These are phyloP conservation scores for Cebus imitator DNA, from an alignment of 2,113 vertebrate species.

Conservation along the genomic window DNA sequence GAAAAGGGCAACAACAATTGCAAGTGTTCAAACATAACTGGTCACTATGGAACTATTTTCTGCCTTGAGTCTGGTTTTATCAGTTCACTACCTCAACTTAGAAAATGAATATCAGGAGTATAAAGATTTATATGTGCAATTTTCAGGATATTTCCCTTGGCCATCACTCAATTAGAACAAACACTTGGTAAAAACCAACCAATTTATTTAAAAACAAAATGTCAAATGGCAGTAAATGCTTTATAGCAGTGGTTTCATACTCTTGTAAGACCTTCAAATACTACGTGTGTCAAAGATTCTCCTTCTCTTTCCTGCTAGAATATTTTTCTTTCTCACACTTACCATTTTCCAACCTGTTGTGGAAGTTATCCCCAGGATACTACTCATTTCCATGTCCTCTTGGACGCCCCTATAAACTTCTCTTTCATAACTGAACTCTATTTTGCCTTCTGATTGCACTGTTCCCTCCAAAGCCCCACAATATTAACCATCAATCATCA, in stretches of 20 bases:
- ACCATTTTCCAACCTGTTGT: neutral
- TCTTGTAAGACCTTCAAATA: neutral
- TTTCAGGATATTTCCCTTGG: conserved; percentile 54
- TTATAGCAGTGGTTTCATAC: neutral
- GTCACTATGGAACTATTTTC: conserved; percentile 48
- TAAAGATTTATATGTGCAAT: conserved; percentile 52
- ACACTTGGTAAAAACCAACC: neutral
- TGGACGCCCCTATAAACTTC: neutral
- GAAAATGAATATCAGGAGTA: neutral
- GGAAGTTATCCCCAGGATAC: conserved; percentile 7
- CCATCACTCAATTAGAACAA: conserved; percentile 43
- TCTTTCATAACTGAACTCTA: conserved; percentile 38
- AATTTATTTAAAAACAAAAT: conserved; percentile 49
- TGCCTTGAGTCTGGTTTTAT: conserved; percentile 53
- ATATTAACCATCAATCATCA: neutral
- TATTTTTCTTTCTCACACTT: conserved; percentile 34
- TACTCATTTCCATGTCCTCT: neutral
- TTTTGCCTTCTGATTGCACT: neutral
- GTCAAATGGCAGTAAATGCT: conserved; percentile 12
- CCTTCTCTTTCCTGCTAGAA: neutral
- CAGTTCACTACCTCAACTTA: conserved; percentile 42
- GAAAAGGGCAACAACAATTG: conserved; percentile 20
- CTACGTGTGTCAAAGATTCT: neutral
- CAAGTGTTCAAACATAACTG: conserved; percentile 46
- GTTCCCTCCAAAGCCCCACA: neutral